Evolutionary conservation across 2,888 invertebrate genomes (phyloP), one percentile per base, ranked within the genome.

Genomic region (Dorcus parallelipipedus): DNA sequence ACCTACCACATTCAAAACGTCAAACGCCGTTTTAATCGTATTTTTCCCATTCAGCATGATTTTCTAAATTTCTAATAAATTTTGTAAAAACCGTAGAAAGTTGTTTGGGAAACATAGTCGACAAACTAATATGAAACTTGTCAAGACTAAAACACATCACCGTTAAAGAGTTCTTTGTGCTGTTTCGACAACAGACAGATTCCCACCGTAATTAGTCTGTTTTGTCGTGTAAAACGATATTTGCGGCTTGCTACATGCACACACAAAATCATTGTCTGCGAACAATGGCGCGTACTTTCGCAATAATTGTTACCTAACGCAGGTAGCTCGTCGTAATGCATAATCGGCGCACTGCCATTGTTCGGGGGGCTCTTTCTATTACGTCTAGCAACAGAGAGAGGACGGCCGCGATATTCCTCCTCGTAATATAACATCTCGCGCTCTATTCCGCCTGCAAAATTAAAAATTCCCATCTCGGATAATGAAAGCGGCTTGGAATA

Each of bases 381-480:
- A 9, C 23, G 14, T 45, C 45, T 1, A 23, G 23, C 9, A 20
- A n/a, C 9, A 6, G 9, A 14, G 14, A 20, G 20, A 9, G 45
- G 45, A 17, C 7, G 45, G 23, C 20, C 9, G 45, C 45, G 23
- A 23, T 45, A 8, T 45, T 45, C 45, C 9, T 17, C 45, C 20
- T 9, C 45, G 56, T 45, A 50, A 63, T 63, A 64, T 60, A 64
- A 63, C 61, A 61, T 64, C 63, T 64, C 62, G 60, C 60, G 60
- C 60, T 57, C 52, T 60, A 63, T 60, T 63, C 61, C 63, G 63
- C 63, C 61, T 60, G 60, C 60, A 65, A 67, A 65, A 67, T 67
- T 67, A 67, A 67, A 67, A 67, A 65, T 65, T 63, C 64, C 63
- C 67, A 64, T 65, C 60, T 61, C 62, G 59, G 20, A 50, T 56